Conservation (phyloP, 2,113 vertebrate species). For the Mesembrinibis cayennensis region DNA sequence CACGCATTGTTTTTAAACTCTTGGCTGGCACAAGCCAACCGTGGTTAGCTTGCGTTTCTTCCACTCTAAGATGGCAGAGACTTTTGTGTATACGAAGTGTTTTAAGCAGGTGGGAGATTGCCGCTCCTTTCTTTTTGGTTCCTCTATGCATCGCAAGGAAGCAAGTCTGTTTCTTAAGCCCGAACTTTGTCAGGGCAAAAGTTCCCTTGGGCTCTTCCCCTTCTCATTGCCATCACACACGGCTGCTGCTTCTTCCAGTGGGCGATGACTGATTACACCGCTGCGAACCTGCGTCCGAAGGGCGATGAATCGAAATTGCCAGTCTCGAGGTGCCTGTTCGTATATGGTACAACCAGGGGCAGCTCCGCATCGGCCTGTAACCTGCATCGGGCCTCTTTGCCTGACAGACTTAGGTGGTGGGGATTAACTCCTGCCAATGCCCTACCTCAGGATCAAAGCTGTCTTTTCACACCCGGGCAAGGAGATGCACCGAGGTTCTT, state of each 20-base stretch:
- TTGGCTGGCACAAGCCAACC: not conserved
- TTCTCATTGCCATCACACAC: not conserved
- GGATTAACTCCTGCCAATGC: not conserved
- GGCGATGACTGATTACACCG: not conserved
- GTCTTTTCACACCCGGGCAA: not conserved
- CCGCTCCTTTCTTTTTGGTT: not conserved
- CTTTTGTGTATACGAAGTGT: not conserved
- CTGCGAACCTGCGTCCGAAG: not conserved
- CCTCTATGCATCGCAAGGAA: not conserved
- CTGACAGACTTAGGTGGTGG: accelerated
- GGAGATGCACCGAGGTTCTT: accelerated
- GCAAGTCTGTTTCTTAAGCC: not conserved
- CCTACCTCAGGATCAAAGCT: not conserved
- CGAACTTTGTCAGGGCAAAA: not conserved
- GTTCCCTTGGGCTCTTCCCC: not conserved
- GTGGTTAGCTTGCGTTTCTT: not conserved
- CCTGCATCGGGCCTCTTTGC: accelerated
- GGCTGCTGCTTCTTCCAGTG: not conserved
- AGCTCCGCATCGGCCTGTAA: accelerated
- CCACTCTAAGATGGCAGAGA: not conserved
- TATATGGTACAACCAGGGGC: accelerated
- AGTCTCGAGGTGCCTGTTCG: not conserved
- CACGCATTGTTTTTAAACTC: accelerated
- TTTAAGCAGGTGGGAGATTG: not conserved
- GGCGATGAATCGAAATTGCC: accelerated